Percentiles rank a stretch among this genome's conserved stretches.
Evolutionary conservation across 2,113 vertebrate genomes (phyloP).

Genomic region (Menidia beryllina): DNA sequence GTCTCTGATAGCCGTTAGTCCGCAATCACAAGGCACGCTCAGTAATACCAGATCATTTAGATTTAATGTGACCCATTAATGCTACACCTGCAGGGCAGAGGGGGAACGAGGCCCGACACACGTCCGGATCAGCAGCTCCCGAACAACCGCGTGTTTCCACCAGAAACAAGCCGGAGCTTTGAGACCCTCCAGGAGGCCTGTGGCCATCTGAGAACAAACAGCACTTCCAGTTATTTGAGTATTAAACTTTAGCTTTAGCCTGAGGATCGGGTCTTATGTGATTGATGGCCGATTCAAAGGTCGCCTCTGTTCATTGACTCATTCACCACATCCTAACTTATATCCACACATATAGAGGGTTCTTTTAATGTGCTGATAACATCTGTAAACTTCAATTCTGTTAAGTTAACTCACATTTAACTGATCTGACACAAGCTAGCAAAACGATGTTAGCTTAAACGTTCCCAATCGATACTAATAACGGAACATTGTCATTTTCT

Average conservation of each 20-base stretch:
- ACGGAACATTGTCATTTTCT: too few relatives aligned
- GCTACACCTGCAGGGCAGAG: slow-evolving; percentile 2
- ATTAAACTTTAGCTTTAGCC: slow-evolving; percentile 14
- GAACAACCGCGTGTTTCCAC: background rate
- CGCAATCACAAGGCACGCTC: slow-evolving; percentile 14
- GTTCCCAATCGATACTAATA: too few relatives aligned
- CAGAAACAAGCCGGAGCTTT: slow-evolving; percentile 36
- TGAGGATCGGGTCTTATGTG: slow-evolving; percentile 22
- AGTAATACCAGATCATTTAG: background rate
- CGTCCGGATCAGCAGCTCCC: slow-evolving; percentile 29
- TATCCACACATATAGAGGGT: background rate
- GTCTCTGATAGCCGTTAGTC: slow-evolving; percentile 17
- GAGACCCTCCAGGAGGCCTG: slow-evolving; percentile 1
- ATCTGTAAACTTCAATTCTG: too few relatives aligned
- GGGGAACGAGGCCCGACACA: slow-evolving; percentile 1
- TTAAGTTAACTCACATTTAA: too few relatives aligned
- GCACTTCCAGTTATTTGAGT: slow-evolving; percentile 16
- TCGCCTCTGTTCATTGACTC: slow-evolving; percentile 34
- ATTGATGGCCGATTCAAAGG: slow-evolving; percentile 19
- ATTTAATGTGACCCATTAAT: slow-evolving; percentile 9
- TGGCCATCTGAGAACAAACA: background rate
- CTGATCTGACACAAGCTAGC: too few relatives aligned
- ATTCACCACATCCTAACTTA: slow-evolving; percentile 1
- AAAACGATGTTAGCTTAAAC: too few relatives aligned
- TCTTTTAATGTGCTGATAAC: background rate